These are phyloP conservation scores for Leuctra nigra DNA, from an alignment of 2,888 invertebrate species.

Conservation along the genomic window DNA sequence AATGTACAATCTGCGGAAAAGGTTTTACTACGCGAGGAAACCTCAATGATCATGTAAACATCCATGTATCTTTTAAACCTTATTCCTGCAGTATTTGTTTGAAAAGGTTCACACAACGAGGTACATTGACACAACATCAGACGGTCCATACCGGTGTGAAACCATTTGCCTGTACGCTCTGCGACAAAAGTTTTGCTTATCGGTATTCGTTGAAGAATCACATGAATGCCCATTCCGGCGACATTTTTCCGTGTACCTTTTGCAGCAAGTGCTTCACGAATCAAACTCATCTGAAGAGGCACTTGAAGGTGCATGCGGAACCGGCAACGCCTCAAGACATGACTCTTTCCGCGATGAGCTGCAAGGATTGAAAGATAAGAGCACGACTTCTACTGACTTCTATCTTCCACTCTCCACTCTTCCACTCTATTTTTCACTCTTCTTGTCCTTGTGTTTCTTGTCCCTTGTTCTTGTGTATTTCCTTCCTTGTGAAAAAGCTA, in stretches of 20 bases:
- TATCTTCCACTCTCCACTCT: too few relatives aligned
- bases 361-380: too few relatives aligned
- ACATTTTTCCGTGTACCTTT: constrained; percentile 17
- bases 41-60: constrained; percentile 22
- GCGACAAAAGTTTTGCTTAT: constrained; percentile 21
- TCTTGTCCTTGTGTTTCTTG: too few relatives aligned
- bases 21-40: constrained; percentile 21
- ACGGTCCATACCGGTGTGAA: constrained; percentile 20
- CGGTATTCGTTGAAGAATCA: constrained; percentile 23
- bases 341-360: too few relatives aligned
- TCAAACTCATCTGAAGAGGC: constrained; percentile 20
- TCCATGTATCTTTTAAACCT: constrained; percentile 13
- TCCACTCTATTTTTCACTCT: too few relatives aligned
- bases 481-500: too few relatives aligned
- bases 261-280: constrained; percentile 21
- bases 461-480: too few relatives aligned
- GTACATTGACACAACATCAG: constrained; percentile 21
- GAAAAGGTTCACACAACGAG: constrained; percentile 22
- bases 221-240: constrained; percentile 22
- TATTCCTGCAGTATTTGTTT: constrained; percentile 17
- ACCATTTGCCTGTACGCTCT: constrained; percentile 18
- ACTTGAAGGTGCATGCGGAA: constrained; percentile 18
- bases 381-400: too few relatives aligned
- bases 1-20: constrained; percentile 19
- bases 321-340: not conserved